These are phyloP conservation scores for Sipha maydis DNA, from an alignment of 2,888 invertebrate species.

Conservation along the genomic window DNA sequence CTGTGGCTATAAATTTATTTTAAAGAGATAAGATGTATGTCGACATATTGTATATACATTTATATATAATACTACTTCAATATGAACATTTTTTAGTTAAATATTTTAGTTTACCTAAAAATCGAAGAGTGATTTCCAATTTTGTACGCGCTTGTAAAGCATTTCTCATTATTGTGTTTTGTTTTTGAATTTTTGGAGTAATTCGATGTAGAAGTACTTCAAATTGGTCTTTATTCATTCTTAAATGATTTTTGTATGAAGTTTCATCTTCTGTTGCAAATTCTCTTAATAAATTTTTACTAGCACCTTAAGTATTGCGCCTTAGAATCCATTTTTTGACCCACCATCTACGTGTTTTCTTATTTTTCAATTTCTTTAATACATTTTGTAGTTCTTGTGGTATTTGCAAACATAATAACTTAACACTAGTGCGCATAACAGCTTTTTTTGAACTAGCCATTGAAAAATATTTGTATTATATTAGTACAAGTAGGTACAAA, in stretches of 20 bases:
- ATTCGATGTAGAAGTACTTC: not conserved
- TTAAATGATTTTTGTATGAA: constrained; percentile 21
- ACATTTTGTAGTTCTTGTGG: not conserved
- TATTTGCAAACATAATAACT: not conserved
- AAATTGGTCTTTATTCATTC: constrained; percentile 17
- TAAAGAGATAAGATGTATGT: no score
- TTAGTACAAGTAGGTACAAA: no score
- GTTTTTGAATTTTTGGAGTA: constrained; percentile 11
- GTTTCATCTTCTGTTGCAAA: constrained; percentile 6
- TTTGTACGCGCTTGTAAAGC: constrained; percentile 25
- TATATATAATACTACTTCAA: no score
- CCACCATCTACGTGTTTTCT: constrained; percentile 22
- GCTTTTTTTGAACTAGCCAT: no score
- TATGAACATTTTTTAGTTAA: no score
- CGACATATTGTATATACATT: no score
- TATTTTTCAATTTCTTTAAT: constrained; percentile 4
- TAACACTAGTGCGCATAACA: not conserved
- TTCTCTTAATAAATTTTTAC: not conserved
- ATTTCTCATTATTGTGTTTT: constrained; percentile 1
- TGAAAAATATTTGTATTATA: no score
- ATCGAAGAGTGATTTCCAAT: constrained; percentile 33
- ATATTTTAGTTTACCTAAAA: not conserved
- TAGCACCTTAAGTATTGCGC: not conserved
- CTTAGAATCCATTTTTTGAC: constrained; percentile 13
- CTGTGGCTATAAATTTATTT: no score